phyloP scores from a whole-genome alignment of 2,113 vertebrate genomes.

The Centropus bengalensis region DNA sequence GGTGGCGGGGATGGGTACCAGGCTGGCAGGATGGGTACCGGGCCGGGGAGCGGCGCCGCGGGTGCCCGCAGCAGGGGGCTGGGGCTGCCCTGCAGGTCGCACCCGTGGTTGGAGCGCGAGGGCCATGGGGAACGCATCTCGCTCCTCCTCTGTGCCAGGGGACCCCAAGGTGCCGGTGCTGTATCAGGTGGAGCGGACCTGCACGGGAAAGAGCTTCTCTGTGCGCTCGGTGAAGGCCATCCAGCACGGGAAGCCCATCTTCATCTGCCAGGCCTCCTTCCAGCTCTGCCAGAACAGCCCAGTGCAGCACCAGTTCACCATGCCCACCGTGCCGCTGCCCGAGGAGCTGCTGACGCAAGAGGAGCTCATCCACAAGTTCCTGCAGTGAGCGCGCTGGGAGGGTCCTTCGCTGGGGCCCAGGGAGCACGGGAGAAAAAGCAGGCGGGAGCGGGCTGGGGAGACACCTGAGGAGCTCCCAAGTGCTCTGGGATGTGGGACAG shows the following conservation, averaged over 20 bases:
- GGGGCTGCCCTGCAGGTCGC: background rate
- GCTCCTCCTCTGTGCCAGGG: constrained; percentile 71
- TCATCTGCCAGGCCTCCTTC: constrained; percentile 93
- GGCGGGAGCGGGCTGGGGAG: background rate
- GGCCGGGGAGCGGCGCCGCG: background rate
- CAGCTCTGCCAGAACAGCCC: constrained; percentile 85
- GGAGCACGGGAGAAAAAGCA: background rate
- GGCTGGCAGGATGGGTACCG: too few species aligned
- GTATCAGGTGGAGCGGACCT: constrained; percentile 90
- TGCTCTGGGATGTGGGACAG: background rate
- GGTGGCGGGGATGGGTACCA: too few species aligned
- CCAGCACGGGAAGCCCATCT: constrained; percentile 90
- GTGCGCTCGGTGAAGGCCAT: constrained; percentile 91
- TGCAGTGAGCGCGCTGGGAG: constrained; percentile 70
- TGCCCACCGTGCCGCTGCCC: constrained; percentile 85
- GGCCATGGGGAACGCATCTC: background rate
- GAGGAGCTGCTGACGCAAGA: constrained; percentile 84
- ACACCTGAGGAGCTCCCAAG: background rate
- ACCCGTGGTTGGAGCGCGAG: background rate
- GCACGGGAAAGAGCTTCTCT: constrained; percentile 88
- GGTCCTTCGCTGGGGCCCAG: rapidly evolving
- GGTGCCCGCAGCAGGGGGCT: background rate
- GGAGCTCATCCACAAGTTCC: constrained; percentile 82
- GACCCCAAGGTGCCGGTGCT: constrained; percentile 91
- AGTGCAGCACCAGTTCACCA: constrained; percentile 89